These are phyloP conservation scores for Capromys pilorides DNA, from an alignment of 2,797 vertebrate genomes.

Conservation along the genomic window DNA sequence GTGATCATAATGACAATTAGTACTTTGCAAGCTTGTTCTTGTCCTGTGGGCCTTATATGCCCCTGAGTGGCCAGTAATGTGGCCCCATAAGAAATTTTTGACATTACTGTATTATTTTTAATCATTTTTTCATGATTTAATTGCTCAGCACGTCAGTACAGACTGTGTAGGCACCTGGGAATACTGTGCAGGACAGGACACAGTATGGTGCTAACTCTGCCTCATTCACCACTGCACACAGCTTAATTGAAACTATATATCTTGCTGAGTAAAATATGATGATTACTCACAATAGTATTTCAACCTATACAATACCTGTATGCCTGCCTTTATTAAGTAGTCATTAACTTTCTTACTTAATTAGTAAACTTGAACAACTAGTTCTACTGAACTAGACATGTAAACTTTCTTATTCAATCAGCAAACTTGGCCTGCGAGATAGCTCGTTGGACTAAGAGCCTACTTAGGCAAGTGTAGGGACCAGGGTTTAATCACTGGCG, in stretches of 20 bases:
- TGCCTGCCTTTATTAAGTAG: not conserved
- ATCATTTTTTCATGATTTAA: not conserved
- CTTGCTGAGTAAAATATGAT: not conserved
- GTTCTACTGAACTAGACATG: no score
- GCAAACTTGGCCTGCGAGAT: no score
- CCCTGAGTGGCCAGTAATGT: not conserved
- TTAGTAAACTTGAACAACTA: not conserved
- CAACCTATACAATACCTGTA: not conserved
- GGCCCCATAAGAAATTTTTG: not conserved
- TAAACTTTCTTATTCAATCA: no score
- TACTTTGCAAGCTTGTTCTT: not conserved
- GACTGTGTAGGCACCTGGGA: not conserved
- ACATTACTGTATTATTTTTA: not conserved
- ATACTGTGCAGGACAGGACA: not conserved
- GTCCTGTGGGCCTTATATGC: not conserved
- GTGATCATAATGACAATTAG: not conserved
- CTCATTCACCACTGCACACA: not conserved
- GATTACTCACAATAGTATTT: not conserved
- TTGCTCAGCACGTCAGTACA: not conserved
- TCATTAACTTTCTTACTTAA: not conserved
- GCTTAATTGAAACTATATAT: not conserved
- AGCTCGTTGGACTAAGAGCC: no score
- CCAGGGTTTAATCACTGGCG: no score
- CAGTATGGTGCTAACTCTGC: not conserved
- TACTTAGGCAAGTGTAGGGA: no score